phyloP scores from a whole-genome alignment of 2,113 vertebrate genomes.

The Psittacula cyanocephala region DNA sequence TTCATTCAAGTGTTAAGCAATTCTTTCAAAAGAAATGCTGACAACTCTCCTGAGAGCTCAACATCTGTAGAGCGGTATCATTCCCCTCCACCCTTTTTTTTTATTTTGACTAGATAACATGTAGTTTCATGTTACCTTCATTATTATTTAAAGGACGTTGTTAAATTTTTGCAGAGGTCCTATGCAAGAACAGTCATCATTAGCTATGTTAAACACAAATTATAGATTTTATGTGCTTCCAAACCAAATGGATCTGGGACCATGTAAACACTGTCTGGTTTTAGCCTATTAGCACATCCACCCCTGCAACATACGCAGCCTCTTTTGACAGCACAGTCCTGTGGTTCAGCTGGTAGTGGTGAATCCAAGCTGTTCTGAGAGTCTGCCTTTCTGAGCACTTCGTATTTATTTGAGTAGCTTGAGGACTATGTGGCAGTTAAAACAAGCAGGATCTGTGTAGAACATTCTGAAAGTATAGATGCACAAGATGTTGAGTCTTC shows the following conservation, averaged over 20 bases:
- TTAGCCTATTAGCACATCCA: not conserved
- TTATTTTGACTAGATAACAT: not conserved
- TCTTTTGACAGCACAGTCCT: not conserved
- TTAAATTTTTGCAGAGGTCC: not conserved
- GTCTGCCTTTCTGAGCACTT: not conserved
- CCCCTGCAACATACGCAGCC: fast-evolving
- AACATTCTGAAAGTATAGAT: not conserved
- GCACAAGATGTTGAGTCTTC: not conserved
- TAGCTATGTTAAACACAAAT: not conserved
- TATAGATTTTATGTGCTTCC: not conserved
- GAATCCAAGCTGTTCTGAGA: not conserved
- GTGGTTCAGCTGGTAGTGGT: not conserved
- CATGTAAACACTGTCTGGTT: not conserved
- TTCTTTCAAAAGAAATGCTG: not conserved
- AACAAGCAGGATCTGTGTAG: not conserved
- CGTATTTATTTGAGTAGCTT: not conserved
- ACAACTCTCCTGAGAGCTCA: not conserved
- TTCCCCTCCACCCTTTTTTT: fast-evolving
- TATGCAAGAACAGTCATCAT: not conserved
- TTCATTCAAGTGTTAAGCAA: not conserved
- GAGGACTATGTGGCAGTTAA: not conserved
- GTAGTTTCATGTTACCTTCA: not conserved
- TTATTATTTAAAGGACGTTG: not conserved
- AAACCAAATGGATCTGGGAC: not conserved
- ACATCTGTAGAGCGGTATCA: not conserved